Evolutionary conservation across 2,113 vertebrate species (phyloP), one percentile per base, ranked within the genome.

Genomic region (Chaenogobius annularis): DNA sequence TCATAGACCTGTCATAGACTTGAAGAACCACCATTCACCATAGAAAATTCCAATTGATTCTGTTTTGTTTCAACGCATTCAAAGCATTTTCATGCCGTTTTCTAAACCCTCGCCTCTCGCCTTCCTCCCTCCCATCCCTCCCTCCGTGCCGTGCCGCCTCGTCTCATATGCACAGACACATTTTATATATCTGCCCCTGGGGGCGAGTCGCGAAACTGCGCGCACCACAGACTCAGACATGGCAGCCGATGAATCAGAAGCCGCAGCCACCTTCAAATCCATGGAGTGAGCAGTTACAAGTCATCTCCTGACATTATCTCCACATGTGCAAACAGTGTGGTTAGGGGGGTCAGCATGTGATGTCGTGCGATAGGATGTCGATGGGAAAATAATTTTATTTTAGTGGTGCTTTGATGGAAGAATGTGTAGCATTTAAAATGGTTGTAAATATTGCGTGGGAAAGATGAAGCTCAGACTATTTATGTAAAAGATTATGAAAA

Each of bases 241-340:
- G 68, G 58, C 55, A 56, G 67, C 50, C 65, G 70, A 3, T 74
- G 68, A 82, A 83, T 85, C 66, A 68, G 67, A 85, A 78, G 77
- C 50, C 52, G 40, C 61, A 72, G 62, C 78, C 72, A 75, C 81
- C 78, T 85, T 81, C 70, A 79, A 73, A 77, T 77, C 23, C 50
- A 58, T 66, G 70, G 44, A 70, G 65, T 76, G 10, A 56, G 48
- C 75, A 75, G 56, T 58, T 62, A 37, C 72, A 54, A 10, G 69
- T 79, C 68, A 13, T 75, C 70, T 72, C 20, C 22, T 23, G 55
- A 56, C 55, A 22, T 56, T 26, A 56, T 56, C 63, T 43, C 54
- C 26, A 4, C 8, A 62, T 61, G 68, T 48, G 72, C 50, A 78
- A 58, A 73, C 58, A 75, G 23, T 59, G 56, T 7, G 26, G 22